These are phyloP conservation scores for Squalus acanthias DNA, from an alignment of 2,797 vertebrate species.

Conservation along the genomic window DNA sequence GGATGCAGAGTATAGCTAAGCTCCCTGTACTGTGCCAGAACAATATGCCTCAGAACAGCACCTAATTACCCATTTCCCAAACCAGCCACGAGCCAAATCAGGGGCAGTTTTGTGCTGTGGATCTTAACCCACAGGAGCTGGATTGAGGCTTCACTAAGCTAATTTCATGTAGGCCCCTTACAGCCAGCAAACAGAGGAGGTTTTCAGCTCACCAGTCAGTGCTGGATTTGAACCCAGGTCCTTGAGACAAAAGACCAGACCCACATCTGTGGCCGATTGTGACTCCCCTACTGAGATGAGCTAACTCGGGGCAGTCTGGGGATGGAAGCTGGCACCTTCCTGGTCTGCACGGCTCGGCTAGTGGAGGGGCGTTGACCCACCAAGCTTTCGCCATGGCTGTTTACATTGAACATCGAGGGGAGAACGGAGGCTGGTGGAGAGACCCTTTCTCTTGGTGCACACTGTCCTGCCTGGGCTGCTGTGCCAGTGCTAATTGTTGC, in stretches of 20 bases:
- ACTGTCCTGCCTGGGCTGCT: slow-evolving; percentile 19
- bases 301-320: background rate
- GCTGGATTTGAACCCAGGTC: background rate
- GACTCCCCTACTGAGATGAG: background rate
- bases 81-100: no score
- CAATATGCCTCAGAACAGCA: no score
- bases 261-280: background rate
- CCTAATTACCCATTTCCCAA: no score
- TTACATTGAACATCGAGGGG: background rate
- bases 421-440: no score
- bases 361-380: background rate
- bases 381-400: background rate
- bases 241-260: background rate
- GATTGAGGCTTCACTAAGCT: no score
- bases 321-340: background rate
- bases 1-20: no score
- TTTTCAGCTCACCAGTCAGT: background rate
- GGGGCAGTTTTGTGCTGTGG: no score
- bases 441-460: background rate
- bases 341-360: background rate
- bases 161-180: no score
- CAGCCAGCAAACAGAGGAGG: no score
- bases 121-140: no score
- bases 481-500: background rate
- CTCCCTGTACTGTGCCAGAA: no score